Percentiles rank a stretch among this genome's conserved stretches.
Evolutionary conservation across 2,888 invertebrate genomes (phyloP).

Genomic region (Trissonchulus sp.): DNA sequence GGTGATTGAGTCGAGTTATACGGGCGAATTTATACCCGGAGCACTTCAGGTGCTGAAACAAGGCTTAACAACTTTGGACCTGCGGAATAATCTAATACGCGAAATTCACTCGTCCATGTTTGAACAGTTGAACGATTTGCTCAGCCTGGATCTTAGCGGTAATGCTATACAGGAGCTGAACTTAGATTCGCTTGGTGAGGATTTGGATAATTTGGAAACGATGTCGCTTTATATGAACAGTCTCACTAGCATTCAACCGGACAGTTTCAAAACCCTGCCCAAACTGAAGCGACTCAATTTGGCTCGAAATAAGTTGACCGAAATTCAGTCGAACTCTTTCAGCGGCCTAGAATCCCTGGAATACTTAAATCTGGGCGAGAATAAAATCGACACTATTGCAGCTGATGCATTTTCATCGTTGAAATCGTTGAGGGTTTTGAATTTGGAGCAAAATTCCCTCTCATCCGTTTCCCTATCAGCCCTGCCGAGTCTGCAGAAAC

Average conservation of each 20-base stretch:
- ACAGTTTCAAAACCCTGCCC: conserved; percentile 45
- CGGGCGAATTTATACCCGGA: conserved; percentile 33
- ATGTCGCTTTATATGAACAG: conserved; percentile 52
- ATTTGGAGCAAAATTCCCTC: conserved; percentile 54
- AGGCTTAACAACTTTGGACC: conserved; percentile 36
- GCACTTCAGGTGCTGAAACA: conserved; percentile 38
- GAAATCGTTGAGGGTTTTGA: conserved; percentile 46
- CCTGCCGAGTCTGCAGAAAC: conserved; percentile 40
- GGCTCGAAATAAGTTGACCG: conserved; percentile 53
- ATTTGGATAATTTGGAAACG: conserved; percentile 48
- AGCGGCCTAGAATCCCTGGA: conserved; percentile 47
- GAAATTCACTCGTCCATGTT: conserved; percentile 40
- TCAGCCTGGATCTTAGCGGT: conserved; percentile 41
- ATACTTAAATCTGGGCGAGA: conserved; percentile 43
- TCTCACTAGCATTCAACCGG: conserved; percentile 45
- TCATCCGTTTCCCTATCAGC: conserved; percentile 36
- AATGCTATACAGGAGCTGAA: conserved; percentile 8
- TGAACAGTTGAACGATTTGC: conserved; percentile 37
- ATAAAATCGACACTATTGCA: conserved; percentile 41
- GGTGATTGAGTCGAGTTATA: conserved; percentile 27
- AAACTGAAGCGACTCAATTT: conserved; percentile 50
- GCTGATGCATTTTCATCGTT: conserved; percentile 40
- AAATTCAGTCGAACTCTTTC: conserved; percentile 47
- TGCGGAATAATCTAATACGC: conserved; percentile 44
- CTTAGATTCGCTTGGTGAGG: neutral